Evolutionary conservation across 2,888 invertebrate genomes (phyloP), one percentile per base, ranked within the genome.

Genomic region (Augochlorella aurata): DNA sequence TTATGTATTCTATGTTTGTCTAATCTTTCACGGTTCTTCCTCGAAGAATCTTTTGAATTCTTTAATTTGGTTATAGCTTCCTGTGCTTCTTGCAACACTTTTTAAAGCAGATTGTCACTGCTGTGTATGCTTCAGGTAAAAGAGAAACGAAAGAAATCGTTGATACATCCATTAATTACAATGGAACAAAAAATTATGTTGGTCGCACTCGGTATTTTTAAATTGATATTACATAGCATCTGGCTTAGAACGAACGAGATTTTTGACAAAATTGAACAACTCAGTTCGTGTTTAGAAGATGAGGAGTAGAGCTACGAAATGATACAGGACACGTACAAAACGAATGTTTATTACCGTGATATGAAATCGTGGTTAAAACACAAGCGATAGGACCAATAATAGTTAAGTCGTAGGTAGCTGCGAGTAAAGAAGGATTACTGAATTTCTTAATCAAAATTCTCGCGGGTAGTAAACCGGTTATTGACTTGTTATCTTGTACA

Each of bases 371-470:
- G 58, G 7, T 24, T 58, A 12, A 58, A 58, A 14, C 24, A 58
- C 14, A 58, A 54, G 21, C 12, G 12, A 21, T n/a, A 21, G 21
- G 12, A 54, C 21, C 21, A 12, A 21, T 12, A 14, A 24, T 14
- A 14, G 58, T 58, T 24, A 21, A 58, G 14, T n/a, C 14, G 58
- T 24, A 24, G 58, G 14, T 24, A 24, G 58, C 58, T 58, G 21
- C 24, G 14, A 14, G 14, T 58, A 24, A 12, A 58, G 58, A 58
- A 24, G 24, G 12, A 12, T 24, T 14, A 24, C 24, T 58, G 24
- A 58, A 24, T 58, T 58, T 58, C 58, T 58, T 58, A 58, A 58
- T 58, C 58, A 58, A 58, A 58, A 58, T 24, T 58, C 24, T 24
- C 58, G 58, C 14, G 58, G 21, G 14, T 9, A 38, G n/a, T 45